Base-by-base conservation (phyloP, 2,113 vertebrate species). In the Carassius auratus region DNA sequence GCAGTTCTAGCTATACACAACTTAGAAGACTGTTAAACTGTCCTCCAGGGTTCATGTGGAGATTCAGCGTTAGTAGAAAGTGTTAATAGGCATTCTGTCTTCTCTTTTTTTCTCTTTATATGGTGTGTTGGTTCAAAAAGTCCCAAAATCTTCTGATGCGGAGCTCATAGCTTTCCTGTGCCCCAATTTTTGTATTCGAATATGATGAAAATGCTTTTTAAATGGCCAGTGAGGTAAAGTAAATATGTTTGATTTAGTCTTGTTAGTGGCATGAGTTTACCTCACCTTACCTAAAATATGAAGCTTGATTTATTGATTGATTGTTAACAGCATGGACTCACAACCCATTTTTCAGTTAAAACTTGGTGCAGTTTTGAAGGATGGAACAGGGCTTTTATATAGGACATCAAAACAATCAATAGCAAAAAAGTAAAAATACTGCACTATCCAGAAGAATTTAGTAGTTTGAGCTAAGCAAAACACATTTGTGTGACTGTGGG, bases 51-150 rank as follows among this genome's bases (percentile, higher is more conserved):
- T 19, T n/a, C 26, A 71, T 33, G 48, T 55, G 30, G 48, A 68
- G 80, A 52, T 52, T 69, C 48, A 55, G 64, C 9, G 10, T 26
- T 26, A n/a, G 33, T 42, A 36, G 36, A 74, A 79, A 57, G 84
- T 55, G 77, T 30, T 81, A 71, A 86, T 74, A 81, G 76, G 76
- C 55, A n/a, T 69, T 45, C 15, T 81, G 33, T 66, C 69, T 57
- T 66, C 19, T 66, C 17, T 77, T 66, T 78, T 26, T 26, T 26
- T 26, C 1, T 26, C 26, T 26, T 26, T 26, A 26, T 26, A 26
- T 26, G 26, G 62, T 62, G 23, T 78, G 61, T 85, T 42, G 84
- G 45, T 77, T 69, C 23, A 42, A 26, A 69, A 82, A 82, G 80
- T 26, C 45, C 42, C 66, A 82, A 13, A 69, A 66, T 59, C 7